Evolutionary conservation across 2,113 vertebrate species (phyloP).

Genomic region (Odontesthes bonariensis): DNA sequence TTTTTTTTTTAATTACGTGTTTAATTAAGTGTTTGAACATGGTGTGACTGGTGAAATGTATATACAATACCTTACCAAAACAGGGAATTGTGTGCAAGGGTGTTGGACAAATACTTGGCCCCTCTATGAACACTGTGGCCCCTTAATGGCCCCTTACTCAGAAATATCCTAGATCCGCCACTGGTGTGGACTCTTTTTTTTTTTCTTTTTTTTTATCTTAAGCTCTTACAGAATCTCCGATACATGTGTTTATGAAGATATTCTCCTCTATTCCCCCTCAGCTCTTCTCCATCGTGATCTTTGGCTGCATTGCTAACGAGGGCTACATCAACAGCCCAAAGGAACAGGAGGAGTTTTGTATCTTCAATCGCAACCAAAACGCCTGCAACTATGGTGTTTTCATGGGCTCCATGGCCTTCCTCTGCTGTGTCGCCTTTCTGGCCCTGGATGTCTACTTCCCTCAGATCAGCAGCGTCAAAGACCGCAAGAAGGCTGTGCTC

Average conservation of each 20-base stretch:
- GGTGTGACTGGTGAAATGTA: no score
- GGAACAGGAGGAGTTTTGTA: slow-evolving; percentile 89
- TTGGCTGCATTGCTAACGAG: slow-evolving; percentile 95
- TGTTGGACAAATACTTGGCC: no score
- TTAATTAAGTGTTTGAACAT: no score
- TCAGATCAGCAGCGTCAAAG: slow-evolving; percentile 98
- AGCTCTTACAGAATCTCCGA: neutral
- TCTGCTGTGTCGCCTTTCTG: slow-evolving; percentile 93
- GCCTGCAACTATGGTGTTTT: slow-evolving; percentile 95
- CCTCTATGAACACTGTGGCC: no score
- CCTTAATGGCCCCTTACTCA: no score
- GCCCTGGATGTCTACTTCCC: slow-evolving; percentile 96
- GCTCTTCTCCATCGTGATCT: slow-evolving; percentile 97
- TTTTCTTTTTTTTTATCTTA: neutral
- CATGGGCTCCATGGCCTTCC: slow-evolving; percentile 94
- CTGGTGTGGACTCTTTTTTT: no score
- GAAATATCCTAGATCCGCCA: no score
- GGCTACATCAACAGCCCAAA: slow-evolving; percentile 89
- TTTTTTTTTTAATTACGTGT: no score
- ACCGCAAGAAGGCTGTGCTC: slow-evolving; percentile 95
- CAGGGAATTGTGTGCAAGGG: no score
- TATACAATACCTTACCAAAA: no score
- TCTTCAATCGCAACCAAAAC: slow-evolving; percentile 95
- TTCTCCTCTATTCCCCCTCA: slow-evolving; percentile 53
- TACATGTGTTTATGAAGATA: neutral